Conservation (phyloP, 2,797 vertebrate genomes). For the Gallirallus australis region DNA sequence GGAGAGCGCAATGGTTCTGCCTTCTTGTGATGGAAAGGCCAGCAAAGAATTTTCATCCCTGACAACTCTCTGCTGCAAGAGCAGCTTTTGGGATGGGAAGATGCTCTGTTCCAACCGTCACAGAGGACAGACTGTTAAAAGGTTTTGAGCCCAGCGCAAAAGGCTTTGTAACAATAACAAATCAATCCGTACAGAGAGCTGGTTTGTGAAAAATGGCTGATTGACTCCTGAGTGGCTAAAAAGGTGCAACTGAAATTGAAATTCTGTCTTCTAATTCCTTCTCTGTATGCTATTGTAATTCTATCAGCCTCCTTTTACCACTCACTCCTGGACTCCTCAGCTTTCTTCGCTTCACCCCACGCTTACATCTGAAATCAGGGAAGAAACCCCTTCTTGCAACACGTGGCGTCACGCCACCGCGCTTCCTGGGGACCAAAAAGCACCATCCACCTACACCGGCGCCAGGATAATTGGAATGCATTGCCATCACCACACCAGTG, state of each 20-base stretch:
- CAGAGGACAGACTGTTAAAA: not conserved
- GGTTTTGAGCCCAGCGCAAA: not conserved
- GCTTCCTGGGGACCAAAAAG: not conserved
- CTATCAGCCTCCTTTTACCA: constrained; percentile 52
- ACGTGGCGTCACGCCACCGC: not conserved
- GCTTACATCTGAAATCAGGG: not conserved
- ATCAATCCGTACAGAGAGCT: constrained; percentile 18
- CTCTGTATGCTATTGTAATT: constrained; percentile 12
- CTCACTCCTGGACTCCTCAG: not conserved
- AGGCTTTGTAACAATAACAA: constrained; percentile 54
- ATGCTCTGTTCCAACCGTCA: not conserved
- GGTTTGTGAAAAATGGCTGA: constrained; percentile 14
- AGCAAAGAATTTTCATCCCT: not conserved
- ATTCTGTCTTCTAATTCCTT: not conserved
- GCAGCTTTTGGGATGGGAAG: not conserved
- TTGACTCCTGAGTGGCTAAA: constrained; percentile 10
- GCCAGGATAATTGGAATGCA: not conserved
- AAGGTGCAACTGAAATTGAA: not conserved
- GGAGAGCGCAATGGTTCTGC: not conserved
- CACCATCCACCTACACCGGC: not conserved
- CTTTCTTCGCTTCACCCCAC: not conserved
- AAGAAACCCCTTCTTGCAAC: not conserved
- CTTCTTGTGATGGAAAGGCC: fast-evolving
- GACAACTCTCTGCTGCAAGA: not conserved
- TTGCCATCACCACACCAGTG: not conserved